Base-by-base conservation (phyloP, 2,888 invertebrate genomes). In the Gasteruption jaculator region DNA sequence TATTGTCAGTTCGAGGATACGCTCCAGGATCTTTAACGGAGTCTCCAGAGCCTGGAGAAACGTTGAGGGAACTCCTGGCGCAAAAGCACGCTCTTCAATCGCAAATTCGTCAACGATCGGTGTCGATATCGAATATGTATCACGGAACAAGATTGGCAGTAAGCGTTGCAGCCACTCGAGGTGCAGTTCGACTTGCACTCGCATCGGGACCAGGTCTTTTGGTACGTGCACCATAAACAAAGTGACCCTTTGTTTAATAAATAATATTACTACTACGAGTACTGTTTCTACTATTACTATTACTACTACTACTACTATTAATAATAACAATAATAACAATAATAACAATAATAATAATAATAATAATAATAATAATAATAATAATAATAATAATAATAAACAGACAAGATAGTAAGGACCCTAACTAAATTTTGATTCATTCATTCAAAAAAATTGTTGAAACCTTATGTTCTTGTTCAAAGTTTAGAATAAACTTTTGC, bases 61-160 rank as follows among this genome's bases (percentile, higher is more conserved):
- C 83, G 1, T 82, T 91, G 30, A 78, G 87, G 14, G 90, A 91
- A 54, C 73, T 93, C 31, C 77, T 88, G 44, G 82, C 85, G 24
- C 81, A 81, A 58, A 91, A 90, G 62, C 91, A 92, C 71, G 80
- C 85, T 7, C 71, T 93, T 2, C 71, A 86, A 61, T 74, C 89
- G 50, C 92, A 93, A 68, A 68, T 92, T 38, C 82, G 83, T 55
- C 92, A 91, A 42, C 57, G 65, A 29, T 56, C 53, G 6, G 61
- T 57, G 7, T 53, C 62, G 3, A 56, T 64, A 21, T 61, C 66
- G 3, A 63, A 48, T 34, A 61, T 56, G 45, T 68, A 61, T 38
- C 50, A 65, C 16, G 63, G 63, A 8, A 63, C 67, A 4, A 64
- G 58, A 50, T 50, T 71, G 30, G 67, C 66, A 3, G 53, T 65